phyloP scores from a whole-genome alignment of 2,113 vertebrate species.

The Chloroceryle aenea region DNA sequence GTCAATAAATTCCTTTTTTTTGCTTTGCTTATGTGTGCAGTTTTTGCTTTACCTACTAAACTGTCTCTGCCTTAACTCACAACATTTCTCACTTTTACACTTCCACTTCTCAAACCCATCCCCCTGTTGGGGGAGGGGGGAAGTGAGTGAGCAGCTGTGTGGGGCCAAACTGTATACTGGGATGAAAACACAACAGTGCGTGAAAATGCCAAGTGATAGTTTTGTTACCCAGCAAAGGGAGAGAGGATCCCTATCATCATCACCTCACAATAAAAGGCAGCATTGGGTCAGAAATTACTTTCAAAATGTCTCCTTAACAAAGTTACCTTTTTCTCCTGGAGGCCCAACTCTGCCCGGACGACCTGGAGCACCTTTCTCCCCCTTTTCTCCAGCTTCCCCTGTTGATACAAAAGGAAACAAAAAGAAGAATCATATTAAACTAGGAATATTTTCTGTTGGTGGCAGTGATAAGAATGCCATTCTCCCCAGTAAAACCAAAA shows the following conservation, averaged over 20 bases:
- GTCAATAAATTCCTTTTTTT: neutral
- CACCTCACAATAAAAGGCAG: neutral
- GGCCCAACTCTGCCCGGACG: conserved; percentile 93
- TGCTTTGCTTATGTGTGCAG: accelerated
- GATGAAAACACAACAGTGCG: accelerated
- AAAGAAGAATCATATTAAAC: neutral
- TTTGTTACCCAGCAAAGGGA: neutral
- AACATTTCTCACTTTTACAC: neutral
- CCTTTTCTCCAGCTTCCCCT: conserved; percentile 94
- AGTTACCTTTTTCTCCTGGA: conserved; percentile 88
- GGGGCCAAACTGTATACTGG: neutral
- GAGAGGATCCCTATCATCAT: neutral
- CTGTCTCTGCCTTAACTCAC: neutral
- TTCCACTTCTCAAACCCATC: neutral
- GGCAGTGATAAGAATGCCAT: neutral
- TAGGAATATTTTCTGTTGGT: neutral
- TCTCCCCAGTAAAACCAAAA: neutral
- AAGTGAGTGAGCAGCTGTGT: accelerated
- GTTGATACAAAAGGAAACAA: conserved; percentile 5
- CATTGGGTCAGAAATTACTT: neutral
- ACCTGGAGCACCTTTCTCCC: conserved; percentile 90
- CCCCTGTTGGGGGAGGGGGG: no score
- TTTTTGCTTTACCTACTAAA: neutral
- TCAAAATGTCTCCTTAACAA: neutral
- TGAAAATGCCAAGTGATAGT: neutral